Evolutionary conservation across 2,113 vertebrate genomes (phyloP).

Genomic region (Podilymbus podiceps): DNA sequence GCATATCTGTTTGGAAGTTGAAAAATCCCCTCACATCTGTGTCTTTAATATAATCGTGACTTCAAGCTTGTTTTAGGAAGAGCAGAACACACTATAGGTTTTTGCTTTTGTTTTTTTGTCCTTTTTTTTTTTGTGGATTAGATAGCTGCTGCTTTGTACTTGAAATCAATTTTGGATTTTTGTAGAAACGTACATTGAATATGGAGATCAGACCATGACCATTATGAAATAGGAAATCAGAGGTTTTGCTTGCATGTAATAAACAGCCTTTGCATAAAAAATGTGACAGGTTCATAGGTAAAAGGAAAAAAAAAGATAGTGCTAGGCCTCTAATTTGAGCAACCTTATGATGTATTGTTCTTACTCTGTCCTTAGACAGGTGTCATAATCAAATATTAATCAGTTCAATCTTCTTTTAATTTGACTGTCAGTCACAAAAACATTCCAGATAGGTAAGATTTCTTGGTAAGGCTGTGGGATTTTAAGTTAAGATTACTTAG

Average conservation of each 20-base stretch:
- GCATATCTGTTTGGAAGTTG: conserved; percentile 42
- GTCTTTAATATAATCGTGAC: conserved; percentile 54
- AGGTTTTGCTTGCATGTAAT: not conserved
- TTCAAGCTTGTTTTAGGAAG: conserved; percentile 54
- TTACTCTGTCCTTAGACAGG: not conserved
- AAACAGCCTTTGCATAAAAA: not conserved
- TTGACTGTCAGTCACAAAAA: not conserved
- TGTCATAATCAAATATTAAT: not conserved
- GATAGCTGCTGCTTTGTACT: conserved; percentile 14
- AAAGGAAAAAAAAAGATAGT: not conserved
- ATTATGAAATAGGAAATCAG: not conserved
- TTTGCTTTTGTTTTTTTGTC: too few species aligned
- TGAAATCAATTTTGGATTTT: not conserved
- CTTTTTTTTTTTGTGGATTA: conserved; percentile 3
- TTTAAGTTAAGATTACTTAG: not conserved
- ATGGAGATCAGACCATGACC: not conserved
- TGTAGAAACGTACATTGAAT: not conserved
- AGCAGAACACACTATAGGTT: not conserved
- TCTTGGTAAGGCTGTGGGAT: not conserved
- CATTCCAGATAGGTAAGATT: not conserved
- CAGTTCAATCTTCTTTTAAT: not conserved
- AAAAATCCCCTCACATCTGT: conserved; percentile 42
- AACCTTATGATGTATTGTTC: not conserved
- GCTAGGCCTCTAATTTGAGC: not conserved
- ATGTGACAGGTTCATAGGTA: not conserved